A percentile compares a stretch with the other conserved stretches of the same genome.
Evolutionary conservation across 2,797 vertebrate genomes (phyloP).

Genomic region (Gila robusta): DNA sequence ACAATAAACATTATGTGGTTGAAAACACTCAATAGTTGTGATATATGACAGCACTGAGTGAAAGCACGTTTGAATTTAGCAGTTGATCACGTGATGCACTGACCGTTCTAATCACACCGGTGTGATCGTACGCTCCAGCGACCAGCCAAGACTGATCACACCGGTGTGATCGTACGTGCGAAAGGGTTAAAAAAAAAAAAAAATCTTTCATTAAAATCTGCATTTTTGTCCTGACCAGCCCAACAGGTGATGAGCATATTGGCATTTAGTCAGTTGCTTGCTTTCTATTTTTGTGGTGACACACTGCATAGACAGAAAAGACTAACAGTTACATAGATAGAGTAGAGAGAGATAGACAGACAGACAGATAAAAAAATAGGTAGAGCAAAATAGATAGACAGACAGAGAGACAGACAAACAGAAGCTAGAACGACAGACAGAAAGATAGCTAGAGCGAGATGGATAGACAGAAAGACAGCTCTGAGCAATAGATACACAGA

Average conservation of each 20-base stretch:
- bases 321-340: background rate
- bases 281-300: background rate
- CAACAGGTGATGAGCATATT: background rate
- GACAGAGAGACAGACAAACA: background rate
- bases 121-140: too few species aligned
- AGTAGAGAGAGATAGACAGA: background rate
- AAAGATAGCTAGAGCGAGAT: too few species aligned
- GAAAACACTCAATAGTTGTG: too few species aligned
- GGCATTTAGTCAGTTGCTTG: background rate
- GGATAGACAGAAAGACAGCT: conserved; percentile 19
- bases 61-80: too few species aligned
- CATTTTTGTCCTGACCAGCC: background rate
- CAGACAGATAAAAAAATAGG: background rate
- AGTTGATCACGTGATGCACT: too few species aligned
- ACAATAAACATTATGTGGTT: too few species aligned
- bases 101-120: too few species aligned
- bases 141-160: too few species aligned
- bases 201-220: background rate
- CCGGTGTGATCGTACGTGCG: too few species aligned
- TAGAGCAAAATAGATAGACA: background rate
- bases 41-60: too few species aligned
- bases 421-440: background rate
- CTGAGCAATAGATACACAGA: conserved; percentile 26
- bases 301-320: background rate
- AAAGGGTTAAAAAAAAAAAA: background rate